Evolutionary conservation across 2,888 invertebrate species (phyloP), one percentile per base, ranked within the genome.

Genomic region (Coelogynopora nodosa): DNA sequence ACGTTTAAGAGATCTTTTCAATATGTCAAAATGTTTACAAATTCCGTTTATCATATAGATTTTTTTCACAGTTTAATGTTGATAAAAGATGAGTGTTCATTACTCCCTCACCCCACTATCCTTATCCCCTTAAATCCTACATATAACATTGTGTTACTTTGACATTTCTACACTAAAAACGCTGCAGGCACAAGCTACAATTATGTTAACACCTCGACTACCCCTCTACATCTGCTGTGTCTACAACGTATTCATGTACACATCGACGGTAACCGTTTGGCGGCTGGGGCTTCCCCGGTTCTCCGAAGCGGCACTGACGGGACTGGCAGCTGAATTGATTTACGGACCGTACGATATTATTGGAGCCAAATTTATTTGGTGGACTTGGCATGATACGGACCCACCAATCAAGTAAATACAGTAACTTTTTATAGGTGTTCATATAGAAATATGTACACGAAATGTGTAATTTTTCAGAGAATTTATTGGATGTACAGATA

Each of bases 371-470:
- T 84, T 85, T 49, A 30, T 86, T 23, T 86, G 86, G 86, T 86
- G 86, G 86, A 86, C 86, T 13, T 86, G 86, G 86, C 86, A 86
- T 49, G 85, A 85, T 18, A 86, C 86, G 0, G 86, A 86, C 31
- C 86, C 86, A 29, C 86, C 86, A 85, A 86, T 86, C 29, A 31
- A 29, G 82, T 86, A 86, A 18, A 18, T n/a, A n/a, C n/a, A n/a
- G n/a, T n/a, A n/a, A n/a, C n/a, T n/a, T n/a, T n/a, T n/a, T n/a
- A n/a, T n/a, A n/a, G n/a, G n/a, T n/a, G n/a, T n/a, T n/a, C n/a
- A n/a, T n/a, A n/a, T n/a, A n/a, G n/a, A n/a, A n/a, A n/a, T n/a
- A n/a, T n/a, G n/a, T n/a, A n/a, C n/a, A n/a, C n/a, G n/a, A n/a
- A n/a, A n/a, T n/a, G n/a, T n/a, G n/a, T n/a, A n/a, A n/a, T n/a